Evolutionary conservation across 2,797 vertebrate genomes (phyloP).

Genomic region (Echeneis naucrates): DNA sequence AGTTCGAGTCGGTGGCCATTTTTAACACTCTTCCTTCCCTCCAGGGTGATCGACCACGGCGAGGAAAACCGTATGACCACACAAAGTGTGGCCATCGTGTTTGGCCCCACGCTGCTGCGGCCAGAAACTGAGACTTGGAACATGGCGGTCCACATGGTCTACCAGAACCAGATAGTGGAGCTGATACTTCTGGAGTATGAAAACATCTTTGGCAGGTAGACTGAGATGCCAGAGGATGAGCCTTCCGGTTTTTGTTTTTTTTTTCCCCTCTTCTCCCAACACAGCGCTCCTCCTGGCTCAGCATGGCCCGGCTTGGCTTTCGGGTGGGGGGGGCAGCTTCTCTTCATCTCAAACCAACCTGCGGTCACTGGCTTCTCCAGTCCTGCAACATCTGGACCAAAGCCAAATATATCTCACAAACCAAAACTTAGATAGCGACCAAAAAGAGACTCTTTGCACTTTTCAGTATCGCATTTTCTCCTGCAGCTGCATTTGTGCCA

Average conservation of each 20-base stretch:
- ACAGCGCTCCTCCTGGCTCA: slow-evolving; percentile 46
- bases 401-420: slow-evolving; percentile 23
- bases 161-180: slow-evolving; percentile 99
- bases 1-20: no score
- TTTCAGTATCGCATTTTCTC: slow-evolving; percentile 40
- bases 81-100: slow-evolving; percentile 97
- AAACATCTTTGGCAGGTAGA: slow-evolving; percentile 90
- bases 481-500: slow-evolving; percentile 63
- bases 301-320: no score
- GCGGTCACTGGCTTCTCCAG: slow-evolving; percentile 25
- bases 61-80: slow-evolving; percentile 97
- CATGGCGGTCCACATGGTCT: slow-evolving; percentile 96
- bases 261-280: not conserved
- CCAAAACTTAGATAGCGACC: slow-evolving; percentile 44
- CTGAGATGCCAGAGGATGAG: slow-evolving; percentile 27
- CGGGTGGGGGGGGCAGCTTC: slow-evolving; percentile 32
- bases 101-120: slow-evolving; percentile 95
- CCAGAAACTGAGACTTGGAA: slow-evolving; percentile 95
- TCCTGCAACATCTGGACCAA: slow-evolving; percentile 25
- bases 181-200: slow-evolving; percentile 94
- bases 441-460: slow-evolving; percentile 62
- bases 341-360: slow-evolving; percentile 52
- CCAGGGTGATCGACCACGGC: slow-evolving; percentile 93
- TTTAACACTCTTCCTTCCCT: not conserved
- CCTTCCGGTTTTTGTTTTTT: no score